These are phyloP conservation scores for Pristionchus mayeri DNA, from an alignment of 2,888 invertebrate species.

Conservation along the genomic window DNA sequence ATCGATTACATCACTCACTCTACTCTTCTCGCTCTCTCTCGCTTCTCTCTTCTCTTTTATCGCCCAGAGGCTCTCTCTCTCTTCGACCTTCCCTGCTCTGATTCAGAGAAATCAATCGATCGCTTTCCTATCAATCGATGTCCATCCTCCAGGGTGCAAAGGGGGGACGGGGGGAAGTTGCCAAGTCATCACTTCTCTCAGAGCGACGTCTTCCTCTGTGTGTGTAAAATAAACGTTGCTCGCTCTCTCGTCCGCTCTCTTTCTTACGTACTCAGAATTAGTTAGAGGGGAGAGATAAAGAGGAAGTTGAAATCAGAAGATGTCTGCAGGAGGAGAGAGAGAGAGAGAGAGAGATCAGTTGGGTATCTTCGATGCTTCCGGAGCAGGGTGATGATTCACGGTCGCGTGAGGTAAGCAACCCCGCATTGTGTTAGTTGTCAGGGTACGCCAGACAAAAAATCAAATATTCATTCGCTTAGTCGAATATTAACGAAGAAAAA, in stretches of 20 bases:
- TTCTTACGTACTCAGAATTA: slow-evolving; percentile 33
- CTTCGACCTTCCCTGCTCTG: slow-evolving; percentile 9
- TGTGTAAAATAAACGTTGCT: slow-evolving; percentile 49
- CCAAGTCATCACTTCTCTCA: slow-evolving; percentile 38
- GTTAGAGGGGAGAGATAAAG: not conserved
- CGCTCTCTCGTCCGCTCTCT: slow-evolving; percentile 24
- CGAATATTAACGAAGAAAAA: too few relatives aligned
- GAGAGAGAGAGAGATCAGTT: slow-evolving; percentile 29
- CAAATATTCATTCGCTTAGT: too few relatives aligned
- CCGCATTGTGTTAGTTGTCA: too few relatives aligned
- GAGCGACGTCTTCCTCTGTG: not conserved
- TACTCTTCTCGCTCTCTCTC: not conserved
- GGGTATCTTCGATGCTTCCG: slow-evolving; percentile 5
- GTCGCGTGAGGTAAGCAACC: too few relatives aligned
- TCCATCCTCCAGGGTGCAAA: not conserved
- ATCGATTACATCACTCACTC: slow-evolving; percentile 30
- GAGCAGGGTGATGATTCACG: not conserved
- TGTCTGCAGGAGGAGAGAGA: not conserved
- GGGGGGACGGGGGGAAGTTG: not conserved
- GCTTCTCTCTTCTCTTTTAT: not conserved
- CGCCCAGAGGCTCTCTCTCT: not conserved
- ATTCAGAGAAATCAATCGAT: too few relatives aligned
- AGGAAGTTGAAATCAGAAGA: too few relatives aligned
- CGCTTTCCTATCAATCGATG: slow-evolving; percentile 21
- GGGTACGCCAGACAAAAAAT: too few relatives aligned